phyloP scores from a whole-genome alignment of 2,888 invertebrate species.

The Troides aeacus region DNA sequence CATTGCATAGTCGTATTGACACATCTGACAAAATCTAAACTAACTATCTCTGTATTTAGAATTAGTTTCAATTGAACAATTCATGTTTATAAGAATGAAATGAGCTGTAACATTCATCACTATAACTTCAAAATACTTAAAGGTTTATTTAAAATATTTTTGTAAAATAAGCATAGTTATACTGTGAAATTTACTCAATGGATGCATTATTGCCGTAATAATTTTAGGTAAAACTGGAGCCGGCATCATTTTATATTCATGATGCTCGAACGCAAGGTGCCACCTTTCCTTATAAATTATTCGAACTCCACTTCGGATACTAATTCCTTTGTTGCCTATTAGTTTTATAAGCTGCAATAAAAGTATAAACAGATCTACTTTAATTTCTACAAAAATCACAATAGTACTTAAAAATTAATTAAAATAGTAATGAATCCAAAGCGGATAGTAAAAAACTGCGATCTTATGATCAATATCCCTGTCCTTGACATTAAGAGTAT shows the following conservation, averaged over 20 bases:
- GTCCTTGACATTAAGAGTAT: conserved; percentile 72
- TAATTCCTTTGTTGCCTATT: conserved; percentile 57
- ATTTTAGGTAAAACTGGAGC: conserved; percentile 31
- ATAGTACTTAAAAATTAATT: background rate
- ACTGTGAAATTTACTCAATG: conserved; percentile 21
- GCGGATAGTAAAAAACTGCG: conserved; percentile 22
- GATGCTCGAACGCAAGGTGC: conserved; percentile 49
- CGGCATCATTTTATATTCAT: conserved; percentile 42
- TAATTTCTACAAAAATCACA: background rate
- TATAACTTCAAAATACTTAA: background rate
- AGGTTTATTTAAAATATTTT: background rate
- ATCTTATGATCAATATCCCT: conserved; percentile 67
- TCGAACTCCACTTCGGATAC: conserved; percentile 51
- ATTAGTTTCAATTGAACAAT: too few species aligned
- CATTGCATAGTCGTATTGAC: too few species aligned
- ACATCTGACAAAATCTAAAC: too few species aligned
- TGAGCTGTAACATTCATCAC: too few species aligned
- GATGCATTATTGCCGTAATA: conserved; percentile 32
- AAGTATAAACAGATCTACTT: conserved; percentile 24
- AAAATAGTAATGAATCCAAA: background rate
- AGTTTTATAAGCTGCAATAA: conserved; percentile 45
- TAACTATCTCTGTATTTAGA: too few species aligned
- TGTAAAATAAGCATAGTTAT: background rate
- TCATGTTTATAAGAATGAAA: too few species aligned
- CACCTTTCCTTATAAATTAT: conserved; percentile 69